Base-by-base conservation (phyloP, 2,888 invertebrate genomes). In the Deilephila porcellus region DNA sequence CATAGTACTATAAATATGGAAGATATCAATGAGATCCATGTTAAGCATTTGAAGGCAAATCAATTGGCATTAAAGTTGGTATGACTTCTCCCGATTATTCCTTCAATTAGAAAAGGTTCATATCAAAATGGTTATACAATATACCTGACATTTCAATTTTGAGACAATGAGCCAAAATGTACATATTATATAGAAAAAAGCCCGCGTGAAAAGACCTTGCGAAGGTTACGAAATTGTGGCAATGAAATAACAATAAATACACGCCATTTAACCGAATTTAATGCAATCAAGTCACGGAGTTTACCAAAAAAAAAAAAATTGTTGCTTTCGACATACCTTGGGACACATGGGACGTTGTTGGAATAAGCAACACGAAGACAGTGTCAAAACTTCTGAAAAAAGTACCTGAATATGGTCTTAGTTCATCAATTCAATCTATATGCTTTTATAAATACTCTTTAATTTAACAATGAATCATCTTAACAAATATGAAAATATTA, bases 191-290 rank as follows among this genome's bases (percentile, higher is more conserved):
- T 25, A 52, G 67, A 67, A 45, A 67, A 67, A 67, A 52, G 19
- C n/a, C 63, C 6, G 63, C 63, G 34, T 34, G 63, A 34, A 63
- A 32, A 62, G 63, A 63, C 63, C 34, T 63, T 63, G 67, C 25
- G 25, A 67, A 25, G 67, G 67, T 67, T 67, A 67, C 67, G 67
- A 67, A 67, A 67, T 67, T 67, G 67, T 67, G 67, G 67, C 52
- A 67, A 67, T 67, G 67, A 67, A 67, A 67, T 67, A 67, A 67
- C 45, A 25, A 67, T 67, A 25, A 67, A 67, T 67, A 67, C 67
- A 67, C 52, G 67, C 45, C 25, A 67, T 67, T 45, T 45, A 67
- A 67, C 6, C 67, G 52, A 45, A 67, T 67, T 67, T 52, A 67
- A 67, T 67, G 17, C 45, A 25, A 52, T 67, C 52, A 67, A 67